Evolutionary conservation across 2,113 vertebrate species (phyloP), one percentile per base, ranked within the genome.

Genomic region (Zosterops hypoxanthus): DNA sequence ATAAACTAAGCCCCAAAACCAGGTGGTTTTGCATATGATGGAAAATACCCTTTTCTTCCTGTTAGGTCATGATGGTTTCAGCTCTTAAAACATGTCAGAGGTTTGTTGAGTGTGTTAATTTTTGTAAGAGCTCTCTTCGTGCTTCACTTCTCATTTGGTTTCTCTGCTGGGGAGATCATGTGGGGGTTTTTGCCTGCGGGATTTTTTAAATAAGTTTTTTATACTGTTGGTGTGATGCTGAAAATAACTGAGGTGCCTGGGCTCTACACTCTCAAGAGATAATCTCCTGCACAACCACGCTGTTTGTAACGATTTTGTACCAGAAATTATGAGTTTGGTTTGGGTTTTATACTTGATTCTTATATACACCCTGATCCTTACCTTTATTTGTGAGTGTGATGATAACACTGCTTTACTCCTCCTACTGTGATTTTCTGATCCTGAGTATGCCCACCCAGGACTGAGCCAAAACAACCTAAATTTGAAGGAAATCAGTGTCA

Each of bases 261-360:
- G 46, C 44, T 94, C 46, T 50, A 16, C 25, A 5, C 42, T 75
- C 75, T 12, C 1, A 44, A 47, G 85, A 77, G 9, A 56, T 69
- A 50, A 14, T 76, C 50, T 75, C 14, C 61, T 85, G 29, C 44
- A 66, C 10, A 70, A 17, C 71, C 19, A 26, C 41, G 14, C 4
- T 46, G 28, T 94, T 93, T 6, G 11, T 82, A 73, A 44, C n/a
- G 47, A 69, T 95, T 95, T 93, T 94, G n/a, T 93, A 90, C 22
- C 29, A 83, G 53, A 59, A 93, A 60, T 82, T 65, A 79, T 41
- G 28, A 71, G 31, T 82, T 73, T 36, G 25, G 23, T 8, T 36
- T 88, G 7, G 2, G 17, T 61, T 46, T 73, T 75, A 39, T 26
- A 56, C 56, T 60, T 82, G 34, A 81, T 86, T 90, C 44, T 78